These are phyloP conservation scores for Enteromius trimaculatus DNA, from an alignment of 2,797 vertebrate genomes.

Conservation along the genomic window DNA sequence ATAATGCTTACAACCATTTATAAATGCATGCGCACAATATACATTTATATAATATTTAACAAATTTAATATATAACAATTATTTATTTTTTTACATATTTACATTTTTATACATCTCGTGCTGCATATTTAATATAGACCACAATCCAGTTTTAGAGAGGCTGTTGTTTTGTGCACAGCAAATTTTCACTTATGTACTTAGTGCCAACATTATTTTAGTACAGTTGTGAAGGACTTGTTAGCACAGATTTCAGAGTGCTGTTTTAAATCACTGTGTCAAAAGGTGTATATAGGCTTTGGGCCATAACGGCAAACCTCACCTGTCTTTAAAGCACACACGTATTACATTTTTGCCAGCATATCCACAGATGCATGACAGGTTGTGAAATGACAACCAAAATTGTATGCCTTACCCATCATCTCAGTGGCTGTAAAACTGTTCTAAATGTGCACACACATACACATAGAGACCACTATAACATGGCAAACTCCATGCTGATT, in stretches of 20 bases:
- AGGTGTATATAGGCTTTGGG: neutral
- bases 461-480: neutral
- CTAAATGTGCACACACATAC: neutral
- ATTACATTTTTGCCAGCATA: constrained; percentile 8
- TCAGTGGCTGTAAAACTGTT: neutral
- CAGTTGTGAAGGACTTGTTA: neutral
- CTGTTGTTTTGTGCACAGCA: neutral
- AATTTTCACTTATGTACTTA: neutral
- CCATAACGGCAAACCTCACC: constrained; percentile 1
- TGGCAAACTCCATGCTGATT: constrained; percentile 7
- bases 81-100: too few relatives aligned
- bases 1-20: neutral
- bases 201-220: neutral
- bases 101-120: neutral
- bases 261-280: constrained; percentile 26
- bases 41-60: too few relatives aligned
- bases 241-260: neutral
- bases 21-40: too few relatives aligned
- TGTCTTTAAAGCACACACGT: neutral
- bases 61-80: too few relatives aligned
- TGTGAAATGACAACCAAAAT: constrained; percentile 10
- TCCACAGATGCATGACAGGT: constrained; percentile 1
- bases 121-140: neutral
- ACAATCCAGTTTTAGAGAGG: neutral
- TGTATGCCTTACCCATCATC: neutral